These are phyloP conservation scores for Ooceraea biroi DNA, from an alignment of 1,140 invertebrate genomes.

Conservation along the genomic window DNA sequence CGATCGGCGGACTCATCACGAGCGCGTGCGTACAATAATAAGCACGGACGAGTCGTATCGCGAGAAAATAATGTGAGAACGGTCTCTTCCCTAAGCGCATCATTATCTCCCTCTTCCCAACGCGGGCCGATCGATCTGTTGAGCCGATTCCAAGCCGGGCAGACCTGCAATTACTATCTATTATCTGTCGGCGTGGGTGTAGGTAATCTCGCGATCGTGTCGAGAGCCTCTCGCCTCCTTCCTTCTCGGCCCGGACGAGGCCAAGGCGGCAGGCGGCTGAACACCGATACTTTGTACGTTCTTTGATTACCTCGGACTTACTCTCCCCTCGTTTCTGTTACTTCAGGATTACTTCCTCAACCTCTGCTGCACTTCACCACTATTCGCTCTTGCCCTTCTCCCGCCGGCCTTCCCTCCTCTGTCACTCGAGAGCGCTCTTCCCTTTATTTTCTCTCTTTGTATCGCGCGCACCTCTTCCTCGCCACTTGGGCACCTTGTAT, in stretches of 20 bases:
- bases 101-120: slow-evolving; percentile 71
- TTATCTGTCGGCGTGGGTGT: slow-evolving; percentile 78
- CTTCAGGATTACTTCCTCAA: slow-evolving; percentile 59
- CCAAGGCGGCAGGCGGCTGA: slow-evolving; percentile 47
- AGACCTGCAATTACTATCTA: slow-evolving; percentile 78
- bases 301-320: slow-evolving; percentile 63
- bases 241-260: slow-evolving; percentile 35
- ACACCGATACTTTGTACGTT: slow-evolving; percentile 62
- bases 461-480: not conserved
- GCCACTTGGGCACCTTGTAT: not conserved
- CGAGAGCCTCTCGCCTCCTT: slow-evolving; percentile 69
- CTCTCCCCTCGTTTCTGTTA: slow-evolving; percentile 59
- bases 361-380: slow-evolving; percentile 45
- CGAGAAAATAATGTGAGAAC: slow-evolving; percentile 79
- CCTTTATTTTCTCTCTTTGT: not conserved
- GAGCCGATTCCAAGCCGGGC: slow-evolving; percentile 75
- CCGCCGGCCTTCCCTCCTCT: not conserved
- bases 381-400: not conserved
- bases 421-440: slow-evolving; percentile 21
- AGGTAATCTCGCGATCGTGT: slow-evolving; percentile 78
- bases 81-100: slow-evolving; percentile 71
- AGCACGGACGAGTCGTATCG: slow-evolving; percentile 60
- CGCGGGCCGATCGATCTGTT: slow-evolving; percentile 73
- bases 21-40: slow-evolving; percentile 66
- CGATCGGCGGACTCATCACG: slow-evolving; percentile 53